phyloP scores from a whole-genome alignment of 2,888 invertebrate species.

The Entomobrya multifasciata region DNA sequence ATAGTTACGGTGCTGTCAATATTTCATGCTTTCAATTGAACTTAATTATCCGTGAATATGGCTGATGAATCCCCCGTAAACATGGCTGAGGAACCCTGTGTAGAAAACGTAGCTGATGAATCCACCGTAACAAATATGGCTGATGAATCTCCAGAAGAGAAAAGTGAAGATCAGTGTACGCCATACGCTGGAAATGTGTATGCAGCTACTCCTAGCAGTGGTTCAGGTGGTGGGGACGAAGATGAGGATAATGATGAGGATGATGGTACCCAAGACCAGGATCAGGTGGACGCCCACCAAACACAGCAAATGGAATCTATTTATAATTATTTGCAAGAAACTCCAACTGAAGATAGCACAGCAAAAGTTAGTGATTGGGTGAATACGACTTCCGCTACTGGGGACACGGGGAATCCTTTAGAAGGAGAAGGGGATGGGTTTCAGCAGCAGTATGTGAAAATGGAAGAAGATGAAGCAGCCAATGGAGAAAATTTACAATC shows the following conservation, averaged over 20 bases:
- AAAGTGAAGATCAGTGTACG: background rate
- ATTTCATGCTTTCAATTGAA: no score
- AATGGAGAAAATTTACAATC: background rate
- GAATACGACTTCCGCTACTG: background rate
- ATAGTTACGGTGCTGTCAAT: no score
- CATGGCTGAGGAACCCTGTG: no score
- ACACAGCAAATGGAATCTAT: background rate
- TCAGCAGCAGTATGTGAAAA: no score
- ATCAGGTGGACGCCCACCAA: no score
- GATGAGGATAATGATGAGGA: background rate
- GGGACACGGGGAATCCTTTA: no score
- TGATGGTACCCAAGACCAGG: no score
- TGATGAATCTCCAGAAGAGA: background rate
- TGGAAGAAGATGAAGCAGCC: background rate
- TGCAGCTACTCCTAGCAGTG: conserved; percentile 29
- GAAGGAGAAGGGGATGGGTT: no score
- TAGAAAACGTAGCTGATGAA: no score
- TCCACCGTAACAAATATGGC: no score
- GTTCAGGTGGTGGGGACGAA: conserved; percentile 16
- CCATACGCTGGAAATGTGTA: conserved; percentile 14
- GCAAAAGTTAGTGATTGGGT: conserved; percentile 6
- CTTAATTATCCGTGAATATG: no score
- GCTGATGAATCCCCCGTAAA: no score
- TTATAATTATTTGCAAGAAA: background rate
- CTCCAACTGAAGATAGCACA: background rate